Evolutionary conservation across 2,888 invertebrate genomes (phyloP).

Genomic region (Polydrusus tereticollis): DNA sequence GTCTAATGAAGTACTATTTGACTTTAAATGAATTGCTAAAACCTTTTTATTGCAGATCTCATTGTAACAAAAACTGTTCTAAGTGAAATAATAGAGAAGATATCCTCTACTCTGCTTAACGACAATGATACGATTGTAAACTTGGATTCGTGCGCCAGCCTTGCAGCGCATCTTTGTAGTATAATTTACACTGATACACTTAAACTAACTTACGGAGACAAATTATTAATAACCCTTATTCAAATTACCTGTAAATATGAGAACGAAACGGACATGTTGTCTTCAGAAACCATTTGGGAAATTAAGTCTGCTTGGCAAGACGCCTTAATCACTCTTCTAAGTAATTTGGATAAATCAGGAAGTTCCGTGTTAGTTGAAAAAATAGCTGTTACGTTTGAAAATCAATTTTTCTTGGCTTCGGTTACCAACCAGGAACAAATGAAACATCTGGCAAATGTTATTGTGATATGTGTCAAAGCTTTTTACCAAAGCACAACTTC

Average conservation of each 20-base stretch:
- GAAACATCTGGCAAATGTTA: conserved; percentile 52
- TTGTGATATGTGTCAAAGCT: conserved; percentile 57
- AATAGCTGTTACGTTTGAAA: conserved; percentile 52
- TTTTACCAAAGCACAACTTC: conserved; percentile 56
- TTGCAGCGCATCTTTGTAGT: conserved; percentile 70
- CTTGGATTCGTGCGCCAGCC: conserved; percentile 69
- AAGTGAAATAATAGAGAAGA: conserved; percentile 63
- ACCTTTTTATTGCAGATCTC: conserved; percentile 63
- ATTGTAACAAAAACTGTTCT: conserved; percentile 65
- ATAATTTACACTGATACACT: conserved; percentile 68
- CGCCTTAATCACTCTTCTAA: conserved; percentile 63
- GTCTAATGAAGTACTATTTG: too few species aligned
- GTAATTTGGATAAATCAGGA: conserved; percentile 50
- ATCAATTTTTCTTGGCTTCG: conserved; percentile 36
- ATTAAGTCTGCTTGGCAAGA: conserved; percentile 73
- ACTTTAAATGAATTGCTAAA: too few species aligned
- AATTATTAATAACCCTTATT: conserved; percentile 68
- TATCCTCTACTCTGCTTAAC: conserved; percentile 63
- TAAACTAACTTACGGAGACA: conserved; percentile 63
- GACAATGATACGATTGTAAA: conserved; percentile 58
- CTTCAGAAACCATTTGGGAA: conserved; percentile 71
- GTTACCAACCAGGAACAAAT: conserved; percentile 21
- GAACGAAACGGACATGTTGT: conserved; percentile 62
- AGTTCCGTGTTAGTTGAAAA: conserved; percentile 47
- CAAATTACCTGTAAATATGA: conserved; percentile 66